A percentile compares a stretch with the other conserved stretches of the same genome.
phyloP scores from a whole-genome alignment of 2,888 invertebrate species.

The Phasia obesa region DNA sequence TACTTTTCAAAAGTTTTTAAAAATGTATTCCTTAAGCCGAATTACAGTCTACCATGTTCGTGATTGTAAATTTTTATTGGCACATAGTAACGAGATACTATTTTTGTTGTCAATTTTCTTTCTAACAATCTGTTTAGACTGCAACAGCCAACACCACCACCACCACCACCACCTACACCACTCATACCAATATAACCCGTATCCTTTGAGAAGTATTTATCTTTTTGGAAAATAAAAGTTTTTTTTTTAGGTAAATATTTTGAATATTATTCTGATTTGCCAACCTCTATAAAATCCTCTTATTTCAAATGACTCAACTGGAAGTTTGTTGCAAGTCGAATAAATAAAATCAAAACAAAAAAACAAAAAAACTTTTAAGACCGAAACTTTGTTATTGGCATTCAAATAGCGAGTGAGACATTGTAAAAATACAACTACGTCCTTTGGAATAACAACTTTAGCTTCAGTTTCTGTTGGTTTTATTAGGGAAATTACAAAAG shows the following conservation, averaged over 20 bases:
- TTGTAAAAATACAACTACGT: constrained; percentile 35
- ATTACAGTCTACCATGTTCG: constrained; percentile 48
- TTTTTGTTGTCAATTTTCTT: constrained; percentile 34
- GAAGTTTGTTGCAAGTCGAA: constrained; percentile 38
- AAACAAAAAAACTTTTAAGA: constrained; percentile 24
- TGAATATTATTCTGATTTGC: constrained; percentile 62
- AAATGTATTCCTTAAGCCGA: constrained; percentile 47
- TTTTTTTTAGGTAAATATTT: constrained; percentile 57
- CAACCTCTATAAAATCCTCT: constrained; percentile 66
- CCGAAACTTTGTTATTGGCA: constrained; percentile 65
- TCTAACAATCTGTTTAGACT: constrained; percentile 33
- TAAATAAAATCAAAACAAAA: not conserved
- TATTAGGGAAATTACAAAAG: constrained; percentile 60
- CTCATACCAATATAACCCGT: no score
- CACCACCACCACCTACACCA: no score
- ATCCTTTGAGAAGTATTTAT: constrained; percentile 13
- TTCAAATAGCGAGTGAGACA: constrained; percentile 56
- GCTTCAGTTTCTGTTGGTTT: constrained; percentile 47
- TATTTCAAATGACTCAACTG: constrained; percentile 59
- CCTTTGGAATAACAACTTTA: constrained; percentile 54
- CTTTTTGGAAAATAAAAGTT: constrained; percentile 31
- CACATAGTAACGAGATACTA: constrained; percentile 40
- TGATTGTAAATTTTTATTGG: constrained; percentile 60
- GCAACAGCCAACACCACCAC: no score
- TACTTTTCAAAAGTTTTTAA: constrained; percentile 17